Conservation (phyloP, 2,888 invertebrate genomes). For the Dendrolimus houi region DNA sequence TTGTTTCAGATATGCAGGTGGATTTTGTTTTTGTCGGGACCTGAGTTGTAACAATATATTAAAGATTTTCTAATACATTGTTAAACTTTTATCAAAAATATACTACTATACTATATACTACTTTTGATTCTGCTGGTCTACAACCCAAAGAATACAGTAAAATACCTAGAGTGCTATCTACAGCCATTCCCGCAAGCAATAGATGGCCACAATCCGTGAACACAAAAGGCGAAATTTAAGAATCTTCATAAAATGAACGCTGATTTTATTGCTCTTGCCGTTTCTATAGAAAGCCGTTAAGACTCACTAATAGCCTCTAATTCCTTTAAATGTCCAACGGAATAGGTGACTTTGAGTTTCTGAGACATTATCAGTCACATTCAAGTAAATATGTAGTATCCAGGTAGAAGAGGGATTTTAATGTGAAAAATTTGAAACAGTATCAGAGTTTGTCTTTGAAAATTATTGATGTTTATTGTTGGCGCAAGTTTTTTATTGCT, state of each 20-base stretch:
- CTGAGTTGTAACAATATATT: too few relatives aligned
- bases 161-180: background rate
- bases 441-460: background rate
- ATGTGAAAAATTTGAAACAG: background rate
- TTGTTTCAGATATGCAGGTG: too few relatives aligned
- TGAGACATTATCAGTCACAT: background rate
- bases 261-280: constrained; percentile 42
- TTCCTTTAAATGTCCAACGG: constrained; percentile 12
- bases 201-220: constrained; percentile 31
- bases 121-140: too few relatives aligned
- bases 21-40: too few relatives aligned
- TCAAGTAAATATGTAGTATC: background rate
- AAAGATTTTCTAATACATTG: too few relatives aligned
- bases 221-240: constrained; percentile 41
- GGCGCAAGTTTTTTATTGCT: too few relatives aligned
- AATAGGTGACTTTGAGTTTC: background rate
- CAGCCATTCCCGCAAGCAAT: constrained; percentile 3
- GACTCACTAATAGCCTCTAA: constrained; percentile 17
- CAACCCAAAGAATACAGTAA: too few relatives aligned
- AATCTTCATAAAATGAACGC: constrained; percentile 49
- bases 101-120: too few relatives aligned
- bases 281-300: constrained; percentile 44
- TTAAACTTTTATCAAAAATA: too few relatives aligned
- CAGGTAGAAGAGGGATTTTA: background rate
- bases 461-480: too few relatives aligned